A percentile compares a stretch with the other conserved stretches of the same genome.
Conservation (phyloP, 1,140 invertebrate species). For the Microplitis demolitor region DNA sequence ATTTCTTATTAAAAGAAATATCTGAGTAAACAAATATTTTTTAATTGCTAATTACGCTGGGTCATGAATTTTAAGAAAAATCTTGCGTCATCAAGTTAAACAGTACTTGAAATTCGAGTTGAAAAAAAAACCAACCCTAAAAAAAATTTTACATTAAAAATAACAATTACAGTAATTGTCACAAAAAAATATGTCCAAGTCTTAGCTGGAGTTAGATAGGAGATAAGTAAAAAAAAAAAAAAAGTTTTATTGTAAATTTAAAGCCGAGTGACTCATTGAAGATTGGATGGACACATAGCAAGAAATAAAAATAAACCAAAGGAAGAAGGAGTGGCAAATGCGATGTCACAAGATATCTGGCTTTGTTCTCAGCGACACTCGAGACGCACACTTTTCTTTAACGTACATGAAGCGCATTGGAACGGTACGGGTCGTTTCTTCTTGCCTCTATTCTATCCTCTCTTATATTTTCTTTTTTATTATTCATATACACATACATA, state of each 20-base stretch:
- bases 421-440: background rate
- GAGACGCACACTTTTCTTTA: conserved; percentile 33
- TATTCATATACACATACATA: background rate
- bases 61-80: no score
- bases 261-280: conserved; percentile 1
- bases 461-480: background rate
- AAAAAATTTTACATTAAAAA: no score
- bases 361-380: conserved; percentile 7
- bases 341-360: conserved; percentile 10
- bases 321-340: background rate
- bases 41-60: no score
- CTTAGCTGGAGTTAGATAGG: background rate
- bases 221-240: background rate
- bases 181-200: no score
- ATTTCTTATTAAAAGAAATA: no score
- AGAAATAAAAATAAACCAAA: background rate
- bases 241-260: background rate
- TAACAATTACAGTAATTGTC: no score
- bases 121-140: no score
- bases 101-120: no score
- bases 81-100: no score
- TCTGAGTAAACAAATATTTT: no score
- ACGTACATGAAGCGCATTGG: conserved; percentile 36
- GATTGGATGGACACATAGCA: background rate
- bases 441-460: background rate